Evolutionary conservation across 2,113 vertebrate species (phyloP), one percentile per base, ranked within the genome.

Genomic region (Calyptomena viridis): DNA sequence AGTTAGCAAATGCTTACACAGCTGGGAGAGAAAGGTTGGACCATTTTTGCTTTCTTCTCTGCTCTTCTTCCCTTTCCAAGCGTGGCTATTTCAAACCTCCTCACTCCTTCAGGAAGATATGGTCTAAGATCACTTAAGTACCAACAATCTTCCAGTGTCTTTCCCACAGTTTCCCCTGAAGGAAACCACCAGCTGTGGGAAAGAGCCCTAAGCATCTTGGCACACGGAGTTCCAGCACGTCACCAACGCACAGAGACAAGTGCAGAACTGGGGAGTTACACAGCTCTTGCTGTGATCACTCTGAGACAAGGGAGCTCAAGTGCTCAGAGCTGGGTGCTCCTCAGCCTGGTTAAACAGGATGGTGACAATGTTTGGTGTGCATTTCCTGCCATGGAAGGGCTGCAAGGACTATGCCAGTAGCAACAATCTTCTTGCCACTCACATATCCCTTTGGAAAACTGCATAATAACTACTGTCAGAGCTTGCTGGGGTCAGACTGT

Each of bases 111-210:
- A 81, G 37, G 87, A 95, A 91, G 93, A 72, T 84, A 90, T 33
- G 73, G 91, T 82, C 94, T 95, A 96, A 96, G 81, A 95, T 91
- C 89, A 76, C 62, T 93, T 69, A 68, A 94, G 58, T 58, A 58
- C 89, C 30, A 4, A 53, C 69, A 94, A 53, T 42, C 78, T 87
- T 91, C 74, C 89, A 82, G 58, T 24, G 56, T 69, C 87, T 91
- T 91, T 95, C 93, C 89, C 96, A 95, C 69, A 96, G 71, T 37
- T 84, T 62, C 37, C 58, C 74, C 93, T 66, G 49, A 94, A 91
- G 86, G 94, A 95, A 95, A 93, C 52, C 40, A 75, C 94, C 64
- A 94, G 90, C 64, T 95, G 94, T 97, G 95, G 94, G 95, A 96
- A 96, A 95, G 69, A 93, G 93, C 91, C 93, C 62, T 49, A 55